Base-by-base conservation (phyloP, 2,113 vertebrate genomes). In the Xyliphius kryptos region DNA sequence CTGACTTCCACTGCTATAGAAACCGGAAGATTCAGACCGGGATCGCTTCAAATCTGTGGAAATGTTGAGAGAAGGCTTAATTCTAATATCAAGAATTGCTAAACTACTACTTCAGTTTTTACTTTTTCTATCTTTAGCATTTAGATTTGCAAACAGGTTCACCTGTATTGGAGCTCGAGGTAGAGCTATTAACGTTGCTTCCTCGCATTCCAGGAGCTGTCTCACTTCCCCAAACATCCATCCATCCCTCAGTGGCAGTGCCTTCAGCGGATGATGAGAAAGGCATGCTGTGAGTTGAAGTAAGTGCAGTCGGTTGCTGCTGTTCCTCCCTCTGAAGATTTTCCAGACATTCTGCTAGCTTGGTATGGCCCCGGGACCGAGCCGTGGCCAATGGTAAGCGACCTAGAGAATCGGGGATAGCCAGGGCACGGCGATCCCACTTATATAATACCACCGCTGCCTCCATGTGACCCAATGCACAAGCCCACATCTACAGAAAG, bases 361-460 rank as follows among this genome's bases (percentile, higher is more conserved):
- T 92, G 52, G 97, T 96, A 0, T 98, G 95, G 59, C 95, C 95
- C 36, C 94, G 83, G 0, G 94, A 97, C 1, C 93, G 88, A 48
- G 95, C 94, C 0, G 97, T 98, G 61, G 92, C 91, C 82, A 98
- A 74, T 0, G 95, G 95, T 77, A 98, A 79, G 2, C 95, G 88
- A 15, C 95, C 95, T 1, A 98, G 84, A 3, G 95, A 98, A 83
- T 98, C 95, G 0, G 95, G 94, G 56, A 98, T 98, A 13, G 89
- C 92, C 80, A 97, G 86, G 68, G 95, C 95, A 72, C 95, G 84
- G 1, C 88, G 89, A 79, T 98, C 95, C 95, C 95, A 98, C 80
- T 97, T 95, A 77, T 97, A 97, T 37, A 98, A 86, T 61, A 97
- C 92, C 9, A 97, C 73, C 0, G 95, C 95, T 1, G 94, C 92